Conservation (phyloP, 1,140 invertebrate species). For the Drosophila kanapiae region DNA sequence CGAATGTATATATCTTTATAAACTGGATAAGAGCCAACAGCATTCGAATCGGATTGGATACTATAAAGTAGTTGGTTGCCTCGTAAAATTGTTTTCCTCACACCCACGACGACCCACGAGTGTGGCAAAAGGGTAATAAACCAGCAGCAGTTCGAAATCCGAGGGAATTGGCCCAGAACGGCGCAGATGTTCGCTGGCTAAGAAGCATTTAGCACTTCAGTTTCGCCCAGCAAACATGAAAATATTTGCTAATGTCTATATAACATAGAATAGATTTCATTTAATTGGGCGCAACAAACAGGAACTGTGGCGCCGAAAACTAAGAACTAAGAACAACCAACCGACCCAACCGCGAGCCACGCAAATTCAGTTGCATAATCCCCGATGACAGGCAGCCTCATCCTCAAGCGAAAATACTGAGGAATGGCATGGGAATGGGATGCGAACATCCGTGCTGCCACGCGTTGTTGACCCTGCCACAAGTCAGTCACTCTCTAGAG, state of each 20-base stretch:
- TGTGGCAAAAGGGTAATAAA: slow-evolving; percentile 63
- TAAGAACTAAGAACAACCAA: not conserved
- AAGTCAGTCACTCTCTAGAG: slow-evolving; percentile 22
- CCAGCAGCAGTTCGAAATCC: slow-evolving; percentile 34
- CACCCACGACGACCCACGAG: slow-evolving; percentile 29
- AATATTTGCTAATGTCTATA: slow-evolving; percentile 61
- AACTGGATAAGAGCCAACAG: slow-evolving; percentile 63
- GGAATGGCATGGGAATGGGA: slow-evolving; percentile 30
- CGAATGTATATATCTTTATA: slow-evolving; percentile 34
- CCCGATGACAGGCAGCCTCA: slow-evolving; percentile 64
- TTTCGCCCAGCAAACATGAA: slow-evolving; percentile 35
- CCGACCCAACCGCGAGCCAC: slow-evolving; percentile 15
- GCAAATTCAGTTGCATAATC: slow-evolving; percentile 70
- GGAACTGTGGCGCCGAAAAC: slow-evolving; percentile 33
- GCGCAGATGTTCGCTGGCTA: slow-evolving; percentile 57
- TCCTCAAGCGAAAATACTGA: slow-evolving; percentile 22
- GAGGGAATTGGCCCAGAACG: slow-evolving; percentile 33
- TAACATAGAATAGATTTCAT: slow-evolving; percentile 43
- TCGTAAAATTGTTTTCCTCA: slow-evolving; percentile 76
- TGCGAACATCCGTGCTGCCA: slow-evolving; percentile 46
- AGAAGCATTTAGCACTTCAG: slow-evolving; percentile 68
- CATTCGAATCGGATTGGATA: slow-evolving; percentile 63
- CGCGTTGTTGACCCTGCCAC: slow-evolving; percentile 79
- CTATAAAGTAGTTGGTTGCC: slow-evolving; percentile 70
- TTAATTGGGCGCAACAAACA: slow-evolving; percentile 60